Conservation (phyloP, 2,797 vertebrate species). For the Chaunax sp. region DNA sequence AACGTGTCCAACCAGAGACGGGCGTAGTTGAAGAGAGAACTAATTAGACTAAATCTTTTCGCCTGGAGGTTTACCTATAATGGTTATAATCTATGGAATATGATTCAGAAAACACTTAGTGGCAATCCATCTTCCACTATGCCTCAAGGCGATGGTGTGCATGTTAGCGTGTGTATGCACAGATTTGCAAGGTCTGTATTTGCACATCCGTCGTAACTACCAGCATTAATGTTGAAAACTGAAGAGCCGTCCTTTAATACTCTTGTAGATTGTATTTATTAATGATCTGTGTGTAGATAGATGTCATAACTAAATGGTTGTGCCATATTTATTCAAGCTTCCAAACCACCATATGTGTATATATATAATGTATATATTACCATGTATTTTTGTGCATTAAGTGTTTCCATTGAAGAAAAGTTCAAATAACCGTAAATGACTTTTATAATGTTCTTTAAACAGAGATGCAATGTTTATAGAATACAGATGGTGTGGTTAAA, state of each 20-base stretch:
- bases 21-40: conserved; percentile 75
- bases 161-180: conserved; percentile 18
- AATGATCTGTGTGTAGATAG: not conserved
- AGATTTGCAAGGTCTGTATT: conserved; percentile 27
- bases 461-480: conserved; percentile 37
- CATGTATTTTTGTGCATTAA: too few species aligned
- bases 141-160: conserved; percentile 58
- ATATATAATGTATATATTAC: too few species aligned
- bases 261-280: not conserved
- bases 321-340: not conserved
- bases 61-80: conserved; percentile 84
- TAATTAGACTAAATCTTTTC: conserved; percentile 82
- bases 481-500: conserved; percentile 77
- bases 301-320: not conserved
- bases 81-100: conserved; percentile 80
- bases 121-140: conserved; percentile 76
- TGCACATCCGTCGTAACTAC: conserved; percentile 13
- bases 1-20: conserved; percentile 66
- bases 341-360: too few species aligned
- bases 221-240: conserved; percentile 14
- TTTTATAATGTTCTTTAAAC: conserved; percentile 23
- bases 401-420: too few species aligned
- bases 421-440: not conserved
- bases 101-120: conserved; percentile 75
- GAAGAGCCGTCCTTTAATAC: not conserved